These are phyloP conservation scores for Mastacembelus armatus DNA, from an alignment of 2,797 vertebrate genomes.

Conservation along the genomic window DNA sequence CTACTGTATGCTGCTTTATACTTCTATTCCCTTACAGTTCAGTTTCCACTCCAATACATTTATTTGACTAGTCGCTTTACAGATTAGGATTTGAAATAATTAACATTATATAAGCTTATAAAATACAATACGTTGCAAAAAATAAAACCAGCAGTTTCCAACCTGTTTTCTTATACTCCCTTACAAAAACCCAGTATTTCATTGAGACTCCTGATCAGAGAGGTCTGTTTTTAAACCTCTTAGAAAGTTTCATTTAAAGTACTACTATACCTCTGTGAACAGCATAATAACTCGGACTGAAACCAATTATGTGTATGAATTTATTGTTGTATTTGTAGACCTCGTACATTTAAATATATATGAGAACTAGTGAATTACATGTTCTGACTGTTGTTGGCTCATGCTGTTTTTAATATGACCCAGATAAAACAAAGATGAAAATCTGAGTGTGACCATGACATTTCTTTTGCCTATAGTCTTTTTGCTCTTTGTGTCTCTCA, in stretches of 20 bases:
- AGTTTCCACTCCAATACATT: not conserved
- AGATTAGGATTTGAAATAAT: not conserved
- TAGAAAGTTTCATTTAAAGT: not conserved
- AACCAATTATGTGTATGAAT: too few relatives aligned
- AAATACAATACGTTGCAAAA: not conserved
- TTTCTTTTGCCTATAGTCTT: constrained; percentile 9
- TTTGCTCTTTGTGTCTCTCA: constrained; percentile 19
- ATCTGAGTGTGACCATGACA: constrained; percentile 4
- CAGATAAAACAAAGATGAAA: constrained; percentile 33
- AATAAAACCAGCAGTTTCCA: not conserved
- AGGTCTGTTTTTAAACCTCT: not conserved
- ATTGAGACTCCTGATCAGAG: not conserved
- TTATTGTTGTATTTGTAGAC: too few relatives aligned
- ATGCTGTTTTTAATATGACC: constrained; percentile 44
- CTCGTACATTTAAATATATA: not conserved
- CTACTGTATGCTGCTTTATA: not conserved
- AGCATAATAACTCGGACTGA: too few relatives aligned
- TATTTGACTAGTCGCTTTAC: not conserved
- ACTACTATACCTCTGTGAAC: too few relatives aligned
- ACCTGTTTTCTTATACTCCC: too few relatives aligned
- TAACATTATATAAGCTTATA: not conserved
- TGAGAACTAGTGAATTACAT: not conserved
- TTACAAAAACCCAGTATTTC: not conserved
- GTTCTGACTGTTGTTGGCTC: not conserved
- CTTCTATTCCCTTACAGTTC: not conserved